These are phyloP conservation scores for Temnothorax longispinosus DNA, from an alignment of 1,140 invertebrate genomes.

Conservation along the genomic window DNA sequence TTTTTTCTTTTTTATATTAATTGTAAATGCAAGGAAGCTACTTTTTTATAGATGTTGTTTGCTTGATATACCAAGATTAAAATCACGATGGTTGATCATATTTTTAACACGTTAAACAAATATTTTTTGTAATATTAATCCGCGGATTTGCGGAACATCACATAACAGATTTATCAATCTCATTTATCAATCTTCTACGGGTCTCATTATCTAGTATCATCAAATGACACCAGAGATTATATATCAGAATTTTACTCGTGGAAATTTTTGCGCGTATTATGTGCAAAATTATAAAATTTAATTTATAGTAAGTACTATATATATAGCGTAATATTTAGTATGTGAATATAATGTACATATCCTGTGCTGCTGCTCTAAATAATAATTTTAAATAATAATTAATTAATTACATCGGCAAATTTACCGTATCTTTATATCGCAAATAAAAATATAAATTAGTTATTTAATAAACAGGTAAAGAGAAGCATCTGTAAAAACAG, in stretches of 20 bases:
- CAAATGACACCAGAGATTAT: neutral
- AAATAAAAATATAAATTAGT: neutral
- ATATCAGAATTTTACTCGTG: neutral
- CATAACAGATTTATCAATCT: conserved; percentile 21
- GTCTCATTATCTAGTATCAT: conserved; percentile 1
- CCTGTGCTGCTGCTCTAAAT: neutral
- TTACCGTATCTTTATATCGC: neutral
- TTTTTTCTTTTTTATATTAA: neutral
- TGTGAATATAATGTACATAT: neutral
- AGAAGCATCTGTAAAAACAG: neutral
- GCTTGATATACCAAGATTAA: conserved; percentile 2
- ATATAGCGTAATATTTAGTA: neutral
- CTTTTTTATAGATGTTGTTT: neutral
- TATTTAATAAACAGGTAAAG: neutral
- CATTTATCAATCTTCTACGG: neutral
- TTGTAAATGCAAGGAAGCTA: neutral
- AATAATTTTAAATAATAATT: neutral
- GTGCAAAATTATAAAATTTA: neutral
- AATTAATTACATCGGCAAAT: neutral
- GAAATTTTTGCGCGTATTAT: neutral
- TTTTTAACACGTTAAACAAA: neutral
- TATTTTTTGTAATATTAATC: conserved; percentile 32
- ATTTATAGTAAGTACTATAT: neutral
- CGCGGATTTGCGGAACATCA: neutral
- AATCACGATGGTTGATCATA: conserved; percentile 1